These are phyloP conservation scores for Hydrochoerus hydrochaeris DNA, from an alignment of 2,113 vertebrate genomes.

Conservation along the genomic window DNA sequence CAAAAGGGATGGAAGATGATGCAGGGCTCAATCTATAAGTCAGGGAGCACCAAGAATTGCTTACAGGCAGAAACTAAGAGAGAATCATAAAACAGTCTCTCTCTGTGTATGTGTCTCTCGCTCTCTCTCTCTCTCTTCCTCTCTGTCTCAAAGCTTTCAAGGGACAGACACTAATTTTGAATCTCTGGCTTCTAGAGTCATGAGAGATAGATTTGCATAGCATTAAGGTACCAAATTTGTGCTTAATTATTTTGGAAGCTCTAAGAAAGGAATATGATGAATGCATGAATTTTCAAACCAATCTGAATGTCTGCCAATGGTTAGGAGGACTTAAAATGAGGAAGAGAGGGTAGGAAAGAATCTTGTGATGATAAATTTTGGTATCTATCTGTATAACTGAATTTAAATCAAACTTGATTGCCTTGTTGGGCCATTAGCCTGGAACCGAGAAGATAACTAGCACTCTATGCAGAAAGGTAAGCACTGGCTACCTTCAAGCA, in stretches of 20 bases:
- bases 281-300: not conserved
- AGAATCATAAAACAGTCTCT: not conserved
- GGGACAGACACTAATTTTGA: not conserved
- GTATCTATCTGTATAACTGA: not conserved
- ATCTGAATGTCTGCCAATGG: not conserved
- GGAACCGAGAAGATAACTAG: not conserved
- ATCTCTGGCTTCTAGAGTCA: not conserved
- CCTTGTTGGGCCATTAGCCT: not conserved
- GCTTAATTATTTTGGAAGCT: not conserved
- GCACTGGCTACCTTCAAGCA: not conserved
- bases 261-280: not conserved
- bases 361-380: not conserved
- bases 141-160: not conserved
- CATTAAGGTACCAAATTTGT: not conserved
- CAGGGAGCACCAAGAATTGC: not conserved
- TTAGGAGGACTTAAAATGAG: not conserved
- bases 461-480: not conserved
- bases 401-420: not conserved
- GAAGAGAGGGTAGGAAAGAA: not conserved
- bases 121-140: no score
- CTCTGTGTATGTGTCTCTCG: no score
- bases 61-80: not conserved
- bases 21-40: not conserved
- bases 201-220: not conserved
- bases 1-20: not conserved